Conservation (phyloP, 1,140 invertebrate species). For the Contarinia nasturtii region DNA sequence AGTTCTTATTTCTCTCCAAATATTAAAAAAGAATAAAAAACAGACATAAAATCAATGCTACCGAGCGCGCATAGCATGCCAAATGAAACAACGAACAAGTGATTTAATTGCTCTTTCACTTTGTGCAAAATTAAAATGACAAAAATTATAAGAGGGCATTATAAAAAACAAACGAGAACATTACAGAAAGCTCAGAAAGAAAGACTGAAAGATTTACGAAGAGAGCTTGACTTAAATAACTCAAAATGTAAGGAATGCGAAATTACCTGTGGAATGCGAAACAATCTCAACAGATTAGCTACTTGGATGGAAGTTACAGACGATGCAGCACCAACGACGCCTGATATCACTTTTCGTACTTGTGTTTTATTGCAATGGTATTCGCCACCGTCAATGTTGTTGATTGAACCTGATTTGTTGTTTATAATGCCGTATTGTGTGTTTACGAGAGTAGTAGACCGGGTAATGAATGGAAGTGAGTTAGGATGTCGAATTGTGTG, state of each 20-base stretch:
- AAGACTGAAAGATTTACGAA: not conserved
- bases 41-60: no score
- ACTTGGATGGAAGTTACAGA: slow-evolving; percentile 93
- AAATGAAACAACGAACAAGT: no score
- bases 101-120: no score
- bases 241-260: not conserved
- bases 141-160: no score
- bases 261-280: slow-evolving; percentile 84
- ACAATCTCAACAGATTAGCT: slow-evolving; percentile 80
- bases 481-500: no score
- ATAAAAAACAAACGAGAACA: not conserved
- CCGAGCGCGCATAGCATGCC: no score
- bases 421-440: not conserved
- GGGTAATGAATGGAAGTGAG: no score
- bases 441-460: not conserved
- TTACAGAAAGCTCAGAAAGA: no score
- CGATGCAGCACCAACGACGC: slow-evolving; percentile 87
- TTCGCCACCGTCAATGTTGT: slow-evolving; percentile 79
- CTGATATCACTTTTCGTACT: slow-evolving; percentile 75
- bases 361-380: slow-evolving; percentile 74
- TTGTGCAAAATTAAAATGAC: no score
- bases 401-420: slow-evolving; percentile 65
- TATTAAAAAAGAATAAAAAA: no score
- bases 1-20: no score
- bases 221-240: not conserved